Conservation (phyloP, 2,797 vertebrate species). For the Sciaenops ocellatus region DNA sequence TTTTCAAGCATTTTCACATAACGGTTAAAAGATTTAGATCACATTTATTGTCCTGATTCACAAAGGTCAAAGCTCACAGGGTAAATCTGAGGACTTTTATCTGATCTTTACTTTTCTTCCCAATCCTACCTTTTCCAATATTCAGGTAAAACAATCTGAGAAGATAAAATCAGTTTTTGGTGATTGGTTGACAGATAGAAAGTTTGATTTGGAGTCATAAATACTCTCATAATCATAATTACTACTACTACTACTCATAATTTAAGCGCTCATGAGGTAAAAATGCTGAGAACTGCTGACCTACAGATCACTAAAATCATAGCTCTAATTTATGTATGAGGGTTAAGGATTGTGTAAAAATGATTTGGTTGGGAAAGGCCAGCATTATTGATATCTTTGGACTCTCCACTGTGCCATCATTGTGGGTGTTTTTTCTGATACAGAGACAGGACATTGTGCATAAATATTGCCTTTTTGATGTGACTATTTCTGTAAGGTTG, state of each 20-base stretch:
- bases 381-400: not conserved
- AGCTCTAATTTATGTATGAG: not conserved
- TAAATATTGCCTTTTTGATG: not conserved
- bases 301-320: not conserved
- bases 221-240: too few species aligned
- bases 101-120: not conserved
- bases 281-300: not conserved
- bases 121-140: not conserved
- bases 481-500: not conserved
- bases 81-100: not conserved
- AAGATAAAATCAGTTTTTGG: not conserved
- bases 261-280: not conserved
- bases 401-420: too few species aligned
- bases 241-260: not conserved
- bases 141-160: not conserved
- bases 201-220: not conserved
- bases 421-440: too few species aligned
- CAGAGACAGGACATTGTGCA: too few species aligned
- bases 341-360: not conserved
- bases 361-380: not conserved
- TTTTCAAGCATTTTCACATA: too few species aligned
- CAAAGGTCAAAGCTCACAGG: too few species aligned
- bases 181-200: not conserved
- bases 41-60: too few species aligned
- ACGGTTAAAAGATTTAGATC: too few species aligned